Base-by-base conservation (phyloP, 2,888 invertebrate genomes). In the Bedellia somnulentella region DNA sequence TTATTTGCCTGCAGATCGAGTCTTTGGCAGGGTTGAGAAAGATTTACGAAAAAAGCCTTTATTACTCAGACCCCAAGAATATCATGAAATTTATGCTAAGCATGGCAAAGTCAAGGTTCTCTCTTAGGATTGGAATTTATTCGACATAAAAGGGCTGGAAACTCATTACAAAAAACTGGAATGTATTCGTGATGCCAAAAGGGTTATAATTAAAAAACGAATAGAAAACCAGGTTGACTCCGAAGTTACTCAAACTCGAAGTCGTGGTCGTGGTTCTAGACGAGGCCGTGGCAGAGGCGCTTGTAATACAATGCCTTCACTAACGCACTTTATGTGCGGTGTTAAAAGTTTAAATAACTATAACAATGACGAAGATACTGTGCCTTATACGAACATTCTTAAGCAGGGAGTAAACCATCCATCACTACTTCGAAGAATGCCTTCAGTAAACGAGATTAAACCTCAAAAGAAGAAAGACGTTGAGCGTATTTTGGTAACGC, bases 1-100 rank as follows among this genome's bases (percentile, higher is more conserved):
- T 31, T 37, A 37, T 8, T 15, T 39, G 30, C 38, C 38, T 14
- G 38, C 35, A 22, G 35, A 38, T 23, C 29, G 38, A 12, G 25
- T 40, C 10, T 36, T 35, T 29, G 35, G 34, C 9, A 22, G 34
- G 4, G 12, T 32, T 9, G 34, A 36, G 30, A 37, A 39, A 34
- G 35, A 39, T 18, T 15, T 37, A n/a, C 24, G 31, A 24, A 35
- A 32, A 30, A 33, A 16, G 24, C 34, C 32, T 15, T 27, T 37
- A 10, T 35, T 37, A 4, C 12, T 34, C 13, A 25, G 16, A 12
- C 28, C 17, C 18, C 26, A 35, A 29, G 33, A 32, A 21, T 27
- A 33, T 27, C 23, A 28, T 11, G 17, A 36, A 27, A n/a, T 33
- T 33, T 35, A 35, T 27, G 25, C 33, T 5, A 33, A 33, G 26